Percentiles rank a stretch among this genome's conserved stretches.
phyloP scores from a whole-genome alignment of 2,888 invertebrate genomes.

The Aphodius sticticus region DNA sequence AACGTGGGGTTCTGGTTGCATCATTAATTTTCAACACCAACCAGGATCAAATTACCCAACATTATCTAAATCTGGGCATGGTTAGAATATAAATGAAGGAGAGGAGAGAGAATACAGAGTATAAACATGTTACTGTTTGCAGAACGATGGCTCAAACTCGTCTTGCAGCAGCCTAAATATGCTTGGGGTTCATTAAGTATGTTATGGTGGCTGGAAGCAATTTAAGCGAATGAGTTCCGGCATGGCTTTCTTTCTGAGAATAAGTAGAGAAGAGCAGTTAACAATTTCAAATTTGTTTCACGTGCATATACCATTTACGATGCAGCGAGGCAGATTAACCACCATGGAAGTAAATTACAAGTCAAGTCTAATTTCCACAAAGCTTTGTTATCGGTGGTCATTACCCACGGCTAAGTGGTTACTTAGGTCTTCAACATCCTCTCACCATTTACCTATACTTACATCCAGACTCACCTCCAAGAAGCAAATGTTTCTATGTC shows the following conservation, averaged over 20 bases:
- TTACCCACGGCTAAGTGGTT: not conserved
- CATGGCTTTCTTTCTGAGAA: not conserved
- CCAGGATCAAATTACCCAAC: not conserved
- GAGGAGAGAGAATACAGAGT: not conserved
- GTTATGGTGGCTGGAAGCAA: not conserved
- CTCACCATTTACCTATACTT: not conserved
- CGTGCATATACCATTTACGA: not conserved
- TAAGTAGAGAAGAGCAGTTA: constrained; percentile 4
- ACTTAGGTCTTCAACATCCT: not conserved
- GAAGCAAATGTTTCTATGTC: not conserved
- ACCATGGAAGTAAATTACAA: not conserved
- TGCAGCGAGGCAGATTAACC: not conserved
- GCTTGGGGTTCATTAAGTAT: not conserved
- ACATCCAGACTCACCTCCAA: not conserved
- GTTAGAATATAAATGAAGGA: not conserved
- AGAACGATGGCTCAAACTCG: too few relatives aligned
- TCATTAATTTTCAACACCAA: constrained; percentile 4
- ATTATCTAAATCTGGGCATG: constrained; percentile 4
- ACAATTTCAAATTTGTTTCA: constrained; percentile 4
- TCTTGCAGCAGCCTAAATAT: not conserved
- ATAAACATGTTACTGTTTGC: not conserved
- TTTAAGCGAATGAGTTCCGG: not conserved
- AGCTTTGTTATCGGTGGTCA: constrained; percentile 4
- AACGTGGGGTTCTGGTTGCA: not conserved
- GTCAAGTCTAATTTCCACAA: constrained; percentile 4